phyloP scores from a whole-genome alignment of 2,113 vertebrate species.

The Amphilophus citrinellus region DNA sequence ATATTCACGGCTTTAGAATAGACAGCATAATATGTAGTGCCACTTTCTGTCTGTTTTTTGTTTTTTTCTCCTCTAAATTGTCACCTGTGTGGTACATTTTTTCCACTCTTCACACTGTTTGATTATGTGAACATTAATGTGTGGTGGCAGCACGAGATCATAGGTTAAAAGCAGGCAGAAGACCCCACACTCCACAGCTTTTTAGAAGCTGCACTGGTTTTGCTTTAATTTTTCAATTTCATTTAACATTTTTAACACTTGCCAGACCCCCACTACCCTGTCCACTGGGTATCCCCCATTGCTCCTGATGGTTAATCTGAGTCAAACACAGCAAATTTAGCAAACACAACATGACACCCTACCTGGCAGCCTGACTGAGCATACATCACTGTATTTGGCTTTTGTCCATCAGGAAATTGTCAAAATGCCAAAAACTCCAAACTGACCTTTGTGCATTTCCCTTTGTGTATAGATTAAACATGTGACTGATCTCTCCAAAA shows the following conservation, averaged over 20 bases:
- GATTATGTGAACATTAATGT: too few species aligned
- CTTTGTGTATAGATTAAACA: neutral
- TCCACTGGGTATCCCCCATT: neutral
- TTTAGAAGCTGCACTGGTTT: neutral
- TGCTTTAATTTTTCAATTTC: neutral
- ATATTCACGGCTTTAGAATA: too few species aligned
- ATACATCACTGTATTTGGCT: neutral
- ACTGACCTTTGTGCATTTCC: neutral
- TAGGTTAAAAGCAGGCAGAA: too few species aligned
- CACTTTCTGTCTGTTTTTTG: too few species aligned
- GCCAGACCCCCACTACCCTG: neutral
- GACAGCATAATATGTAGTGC: too few species aligned
- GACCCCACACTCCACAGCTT: too few species aligned
- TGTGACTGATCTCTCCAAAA: neutral
- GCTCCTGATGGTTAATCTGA: neutral
- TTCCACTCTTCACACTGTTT: too few species aligned
- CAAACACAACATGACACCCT: neutral
- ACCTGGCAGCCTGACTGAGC: neutral
- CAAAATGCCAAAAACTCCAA: neutral
- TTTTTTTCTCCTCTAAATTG: too few species aligned
- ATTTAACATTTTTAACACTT: neutral
- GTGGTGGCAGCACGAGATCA: too few species aligned
- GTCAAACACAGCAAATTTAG: neutral
- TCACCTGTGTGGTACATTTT: too few species aligned
- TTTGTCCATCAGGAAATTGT: neutral